phyloP scores from a whole-genome alignment of 2,797 vertebrate species.

The Chelon labrosus region DNA sequence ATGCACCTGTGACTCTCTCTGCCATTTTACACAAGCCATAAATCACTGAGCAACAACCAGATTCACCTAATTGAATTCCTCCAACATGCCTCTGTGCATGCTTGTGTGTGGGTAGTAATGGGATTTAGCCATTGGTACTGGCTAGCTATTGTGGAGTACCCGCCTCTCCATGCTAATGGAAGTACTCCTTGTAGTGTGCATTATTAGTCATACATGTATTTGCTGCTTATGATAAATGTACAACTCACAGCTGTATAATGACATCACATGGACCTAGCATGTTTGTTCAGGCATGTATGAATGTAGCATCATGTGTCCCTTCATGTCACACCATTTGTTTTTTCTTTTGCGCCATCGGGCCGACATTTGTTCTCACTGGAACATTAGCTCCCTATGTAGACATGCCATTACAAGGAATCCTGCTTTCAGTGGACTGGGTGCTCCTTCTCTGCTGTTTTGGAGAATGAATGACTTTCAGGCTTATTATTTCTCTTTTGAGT shows the following conservation, averaged over 20 bases:
- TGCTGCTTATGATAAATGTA: conserved; percentile 64
- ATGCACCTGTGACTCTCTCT: conserved; percentile 78
- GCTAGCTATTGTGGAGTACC: conserved; percentile 28
- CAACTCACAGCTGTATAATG: conserved; percentile 53
- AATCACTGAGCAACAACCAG: conserved; percentile 72
- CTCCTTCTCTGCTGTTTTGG: background rate
- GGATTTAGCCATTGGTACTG: conserved; percentile 38
- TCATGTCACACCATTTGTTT: conserved; percentile 30
- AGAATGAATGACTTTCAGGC: background rate
- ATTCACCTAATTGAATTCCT: conserved; percentile 77
- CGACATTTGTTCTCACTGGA: conserved; percentile 49
- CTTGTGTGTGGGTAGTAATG: background rate
- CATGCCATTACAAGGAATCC: background rate
- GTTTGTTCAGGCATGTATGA: conserved; percentile 8
- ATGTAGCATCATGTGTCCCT: conserved; percentile 39
- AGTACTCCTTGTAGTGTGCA: conserved; percentile 26
- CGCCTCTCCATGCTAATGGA: conserved; percentile 55
- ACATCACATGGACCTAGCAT: conserved; percentile 20
- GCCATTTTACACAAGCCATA: conserved; percentile 63
- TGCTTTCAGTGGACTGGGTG: background rate
- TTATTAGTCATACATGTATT: conserved; percentile 47
- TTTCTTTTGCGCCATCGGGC: conserved; percentile 39
- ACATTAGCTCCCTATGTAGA: conserved; percentile 10
- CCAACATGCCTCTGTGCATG: conserved; percentile 19
- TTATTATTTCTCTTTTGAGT: background rate